Conservation (phyloP, 2,888 invertebrate genomes). For the Dugesia japonica region DNA sequence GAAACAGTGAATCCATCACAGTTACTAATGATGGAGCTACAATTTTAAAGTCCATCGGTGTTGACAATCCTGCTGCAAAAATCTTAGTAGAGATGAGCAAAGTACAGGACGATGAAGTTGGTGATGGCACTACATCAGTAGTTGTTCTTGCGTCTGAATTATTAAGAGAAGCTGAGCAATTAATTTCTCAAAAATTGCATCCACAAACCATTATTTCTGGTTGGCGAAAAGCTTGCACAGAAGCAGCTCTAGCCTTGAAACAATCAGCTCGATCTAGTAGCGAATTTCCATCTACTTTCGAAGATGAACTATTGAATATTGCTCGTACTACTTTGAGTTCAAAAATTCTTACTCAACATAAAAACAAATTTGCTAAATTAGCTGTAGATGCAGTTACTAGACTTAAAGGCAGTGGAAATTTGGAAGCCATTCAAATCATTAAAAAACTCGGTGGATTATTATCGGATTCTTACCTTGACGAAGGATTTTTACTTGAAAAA, state of each 20-base stretch:
- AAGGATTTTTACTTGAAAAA: slow-evolving; percentile 77
- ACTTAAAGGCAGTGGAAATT: slow-evolving; percentile 79
- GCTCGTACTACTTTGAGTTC: slow-evolving; percentile 90
- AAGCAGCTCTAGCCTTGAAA: slow-evolving; percentile 66
- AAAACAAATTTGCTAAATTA: slow-evolving; percentile 80
- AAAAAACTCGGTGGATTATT: slow-evolving; percentile 84
- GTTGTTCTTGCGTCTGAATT: slow-evolving; percentile 84
- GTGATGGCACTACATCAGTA: slow-evolving; percentile 98
- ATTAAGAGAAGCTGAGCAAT: slow-evolving; percentile 77
- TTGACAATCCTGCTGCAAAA: slow-evolving; percentile 96
- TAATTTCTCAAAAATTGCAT: slow-evolving; percentile 80
- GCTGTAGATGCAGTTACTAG: slow-evolving; percentile 86
- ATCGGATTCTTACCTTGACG: slow-evolving; percentile 82
- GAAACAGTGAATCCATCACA: slow-evolving; percentile 56
- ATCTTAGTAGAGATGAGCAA: slow-evolving; percentile 92
- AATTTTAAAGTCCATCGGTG: slow-evolving; percentile 80
- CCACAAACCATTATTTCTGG: slow-evolving; percentile 92
- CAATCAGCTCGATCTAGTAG: slow-evolving; percentile 51
- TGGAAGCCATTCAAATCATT: slow-evolving; percentile 75
- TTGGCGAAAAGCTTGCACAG: slow-evolving; percentile 71
- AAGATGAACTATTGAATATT: slow-evolving; percentile 78
- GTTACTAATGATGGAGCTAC: slow-evolving; percentile 99
- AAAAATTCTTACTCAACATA: slow-evolving; percentile 88
- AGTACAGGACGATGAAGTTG: slow-evolving; percentile 96
- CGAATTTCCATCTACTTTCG: slow-evolving; percentile 60